phyloP scores from a whole-genome alignment of 2,113 vertebrate genomes.

The Brachypteracias leptosomus region DNA sequence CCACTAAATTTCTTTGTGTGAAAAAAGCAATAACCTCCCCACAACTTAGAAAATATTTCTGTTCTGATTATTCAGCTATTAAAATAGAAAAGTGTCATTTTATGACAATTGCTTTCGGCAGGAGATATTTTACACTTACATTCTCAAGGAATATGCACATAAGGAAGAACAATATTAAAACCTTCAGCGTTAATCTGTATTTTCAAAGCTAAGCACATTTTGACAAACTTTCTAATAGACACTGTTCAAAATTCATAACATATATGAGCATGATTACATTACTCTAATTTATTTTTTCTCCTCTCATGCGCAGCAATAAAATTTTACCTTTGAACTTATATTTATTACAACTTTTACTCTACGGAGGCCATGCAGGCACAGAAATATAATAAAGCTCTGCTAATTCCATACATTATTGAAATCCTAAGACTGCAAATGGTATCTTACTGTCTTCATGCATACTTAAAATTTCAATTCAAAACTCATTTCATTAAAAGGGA shows the following conservation, averaged over 20 bases:
- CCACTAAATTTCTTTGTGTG: constrained; percentile 43
- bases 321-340: constrained; percentile 76
- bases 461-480: constrained; percentile 73
- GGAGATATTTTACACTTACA: constrained; percentile 69
- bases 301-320: constrained; percentile 61
- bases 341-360: constrained; percentile 77
- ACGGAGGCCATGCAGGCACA: constrained; percentile 58
- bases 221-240: constrained; percentile 77
- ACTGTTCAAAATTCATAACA: constrained; percentile 78
- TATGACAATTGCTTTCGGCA: constrained; percentile 68
- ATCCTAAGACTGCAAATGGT: constrained; percentile 68
- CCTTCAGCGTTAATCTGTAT: constrained; percentile 77
- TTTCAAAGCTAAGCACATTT: constrained; percentile 76
- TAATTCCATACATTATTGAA: constrained; percentile 81
- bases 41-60: constrained; percentile 57
- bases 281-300: constrained; percentile 79
- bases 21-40: constrained; percentile 66
- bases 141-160: constrained; percentile 70
- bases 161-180: constrained; percentile 77
- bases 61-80: constrained; percentile 70
- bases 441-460: constrained; percentile 69
- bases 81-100: constrained; percentile 65
- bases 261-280: constrained; percentile 73
- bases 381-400: constrained; percentile 74
- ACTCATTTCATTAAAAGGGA: constrained; percentile 46